A percentile compares a stretch with the other conserved stretches of the same genome.
phyloP scores from a whole-genome alignment of 2,113 vertebrate genomes.

The Bufo gargarizans region DNA sequence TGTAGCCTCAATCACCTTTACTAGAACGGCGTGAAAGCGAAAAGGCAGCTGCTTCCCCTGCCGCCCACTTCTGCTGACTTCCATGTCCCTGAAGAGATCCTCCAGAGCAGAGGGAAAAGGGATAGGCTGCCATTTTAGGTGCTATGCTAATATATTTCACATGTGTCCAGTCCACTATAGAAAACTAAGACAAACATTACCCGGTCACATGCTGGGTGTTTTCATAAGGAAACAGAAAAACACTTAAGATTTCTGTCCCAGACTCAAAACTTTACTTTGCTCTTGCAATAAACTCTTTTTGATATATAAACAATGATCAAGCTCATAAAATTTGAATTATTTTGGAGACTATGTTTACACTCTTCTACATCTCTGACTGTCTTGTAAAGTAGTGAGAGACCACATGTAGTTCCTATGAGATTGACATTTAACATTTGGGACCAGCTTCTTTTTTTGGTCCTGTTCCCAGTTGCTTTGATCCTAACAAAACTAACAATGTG shows the following conservation, averaged over 20 bases:
- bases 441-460: background rate
- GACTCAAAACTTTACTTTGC: background rate
- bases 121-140: conserved; percentile 29
- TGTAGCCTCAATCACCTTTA: conserved; percentile 54
- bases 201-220: conserved; percentile 10
- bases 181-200: conserved; percentile 30
- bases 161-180: conserved; percentile 30
- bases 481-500: background rate
- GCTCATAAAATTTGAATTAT: background rate
- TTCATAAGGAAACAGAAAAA: conserved; percentile 3
- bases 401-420: background rate
- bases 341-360: background rate
- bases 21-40: conserved; percentile 39
- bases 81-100: background rate
- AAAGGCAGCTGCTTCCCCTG: conserved; percentile 34
- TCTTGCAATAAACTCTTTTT: background rate
- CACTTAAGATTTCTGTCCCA: background rate
- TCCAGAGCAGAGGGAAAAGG: conserved; percentile 1
- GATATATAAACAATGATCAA: background rate
- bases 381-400: background rate
- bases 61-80: conserved; percentile 20
- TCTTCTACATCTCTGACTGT: background rate
- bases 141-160: conserved; percentile 35
- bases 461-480: background rate
- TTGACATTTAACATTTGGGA: background rate